Evolutionary conservation across 2,797 vertebrate genomes (phyloP).

Genomic region (Betta splendens): DNA sequence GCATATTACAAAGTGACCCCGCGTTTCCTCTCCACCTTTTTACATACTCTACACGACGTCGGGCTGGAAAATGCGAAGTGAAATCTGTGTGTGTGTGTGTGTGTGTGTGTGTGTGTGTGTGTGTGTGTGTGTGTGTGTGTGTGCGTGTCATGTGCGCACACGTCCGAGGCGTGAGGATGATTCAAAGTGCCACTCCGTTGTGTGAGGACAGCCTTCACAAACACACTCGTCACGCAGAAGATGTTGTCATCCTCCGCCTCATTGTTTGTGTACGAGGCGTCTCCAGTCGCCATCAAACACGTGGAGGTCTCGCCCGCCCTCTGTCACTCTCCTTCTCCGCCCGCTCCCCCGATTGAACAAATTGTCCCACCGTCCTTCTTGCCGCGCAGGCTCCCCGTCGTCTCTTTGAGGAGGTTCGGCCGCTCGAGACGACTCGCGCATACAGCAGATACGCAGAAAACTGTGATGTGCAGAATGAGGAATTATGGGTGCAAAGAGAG

Average conservation of each 20-base stretch:
- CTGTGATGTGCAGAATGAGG: conserved; percentile 9
- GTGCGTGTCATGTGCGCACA: conserved; percentile 38
- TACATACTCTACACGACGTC: conserved; percentile 80
- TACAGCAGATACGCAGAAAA: conserved; percentile 18
- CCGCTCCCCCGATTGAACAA: conserved; percentile 63
- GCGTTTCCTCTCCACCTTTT: conserved; percentile 37
- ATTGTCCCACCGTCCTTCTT: conserved; percentile 72
- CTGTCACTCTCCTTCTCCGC: conserved; percentile 62
- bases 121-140: conserved; percentile 57
- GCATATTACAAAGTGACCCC: conserved; percentile 54
- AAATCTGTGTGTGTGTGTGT: conserved; percentile 68
- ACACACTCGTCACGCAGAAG: conserved; percentile 88
- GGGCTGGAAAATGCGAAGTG: conserved; percentile 89
- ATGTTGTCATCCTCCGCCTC: conserved; percentile 75
- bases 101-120: conserved; percentile 54
- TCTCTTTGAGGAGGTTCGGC: conserved; percentile 43
- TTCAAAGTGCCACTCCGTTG: conserved; percentile 89
- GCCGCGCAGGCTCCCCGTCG: conserved; percentile 49
- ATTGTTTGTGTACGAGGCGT: conserved; percentile 78
- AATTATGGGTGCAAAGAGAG: neutral
- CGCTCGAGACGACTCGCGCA: conserved; percentile 33
- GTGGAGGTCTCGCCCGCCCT: conserved; percentile 67
- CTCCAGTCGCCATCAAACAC: conserved; percentile 75
- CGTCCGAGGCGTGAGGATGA: conserved; percentile 88
- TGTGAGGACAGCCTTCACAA: conserved; percentile 91